Base-by-base conservation (phyloP, 2,888 invertebrate species). In the Zele albiditarsus region DNA sequence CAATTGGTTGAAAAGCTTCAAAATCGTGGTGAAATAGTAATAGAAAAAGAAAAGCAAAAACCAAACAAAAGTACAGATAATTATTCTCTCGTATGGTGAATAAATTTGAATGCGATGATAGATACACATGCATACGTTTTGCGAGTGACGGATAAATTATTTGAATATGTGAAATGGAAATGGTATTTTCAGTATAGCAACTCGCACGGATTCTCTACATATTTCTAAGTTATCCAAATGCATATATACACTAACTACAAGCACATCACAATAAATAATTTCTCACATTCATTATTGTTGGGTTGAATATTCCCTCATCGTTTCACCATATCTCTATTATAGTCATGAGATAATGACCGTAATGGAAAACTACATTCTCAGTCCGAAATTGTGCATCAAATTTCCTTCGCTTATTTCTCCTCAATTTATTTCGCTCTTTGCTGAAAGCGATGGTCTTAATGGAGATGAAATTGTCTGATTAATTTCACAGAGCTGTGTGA, bases 81-180 rank as follows among this genome's bases (percentile, higher is more conserved):
- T 53, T 53, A 20, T 20, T n/a, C 53, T 20, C 0, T 20, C 6
- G 53, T 0, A 53, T 23, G 20, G n/a, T 5, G 20, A 53, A 53
- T 53, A 53, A 53, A 53, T 53, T 53, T 53, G 20, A n/a, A 53
- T 20, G 3, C 20, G 20, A 3, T 53, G 42, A 12, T 2, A 42
- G 12, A 42, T 53, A 10, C 20, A 6, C 5, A 20, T 20, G 23
- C 14, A 8, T 46, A 27, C 16, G 25, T 27, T 16, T 25, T 46
- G 28, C 23, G 16, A 62, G 38, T 42, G 20, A 49, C 28, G 23
- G 12, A 33, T 20, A 63, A 69, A 74, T 69, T 63, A 74, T 49
- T 33, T 10, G 69, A 62, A 68, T 74, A 62, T 53, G 74, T 69
- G 62, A 70, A 33, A 65, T 53, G 53, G 42, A 62, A 74, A 63